phyloP scores from a whole-genome alignment of 1,140 invertebrate genomes.

The Papilio dardanus region DNA sequence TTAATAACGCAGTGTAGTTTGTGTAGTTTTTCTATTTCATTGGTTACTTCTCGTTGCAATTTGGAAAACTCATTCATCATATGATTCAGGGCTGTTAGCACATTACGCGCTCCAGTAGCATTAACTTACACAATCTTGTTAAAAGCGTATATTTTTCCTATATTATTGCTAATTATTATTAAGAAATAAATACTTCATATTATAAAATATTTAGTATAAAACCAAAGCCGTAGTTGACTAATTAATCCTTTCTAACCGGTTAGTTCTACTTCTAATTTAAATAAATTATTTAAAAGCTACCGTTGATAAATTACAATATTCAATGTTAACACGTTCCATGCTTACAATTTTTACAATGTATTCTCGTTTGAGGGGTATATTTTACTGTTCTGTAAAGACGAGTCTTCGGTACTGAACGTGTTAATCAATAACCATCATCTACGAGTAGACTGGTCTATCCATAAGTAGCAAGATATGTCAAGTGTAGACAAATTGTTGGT shows the following conservation, averaged over 20 bases:
- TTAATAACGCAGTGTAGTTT: too few relatives aligned
- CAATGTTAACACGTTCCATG: not conserved
- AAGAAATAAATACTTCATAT: not conserved
- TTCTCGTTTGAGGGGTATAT: too few relatives aligned
- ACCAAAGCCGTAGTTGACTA: constrained; percentile 29
- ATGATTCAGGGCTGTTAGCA: not conserved
- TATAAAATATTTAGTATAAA: constrained; percentile 36
- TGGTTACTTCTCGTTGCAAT: not conserved
- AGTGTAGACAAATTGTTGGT: constrained; percentile 16
- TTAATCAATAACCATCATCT: not conserved
- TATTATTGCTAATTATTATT: not conserved
- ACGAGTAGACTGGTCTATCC: not conserved
- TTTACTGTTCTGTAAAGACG: too few relatives aligned
- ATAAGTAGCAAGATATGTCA: not conserved
- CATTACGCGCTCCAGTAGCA: not conserved
- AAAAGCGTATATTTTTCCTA: not conserved
- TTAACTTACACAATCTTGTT: constrained; percentile 4
- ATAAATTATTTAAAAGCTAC: constrained; percentile 25
- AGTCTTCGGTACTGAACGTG: too few relatives aligned
- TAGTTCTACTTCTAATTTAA: constrained; percentile 27
- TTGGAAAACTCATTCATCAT: not conserved
- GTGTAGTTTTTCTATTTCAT: too few relatives aligned
- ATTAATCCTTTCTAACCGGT: not conserved
- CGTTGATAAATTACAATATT: not conserved
- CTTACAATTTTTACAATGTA: too few relatives aligned